Conservation (phyloP, 2,113 vertebrate genomes). For the Gymnorhina tibicen region DNA sequence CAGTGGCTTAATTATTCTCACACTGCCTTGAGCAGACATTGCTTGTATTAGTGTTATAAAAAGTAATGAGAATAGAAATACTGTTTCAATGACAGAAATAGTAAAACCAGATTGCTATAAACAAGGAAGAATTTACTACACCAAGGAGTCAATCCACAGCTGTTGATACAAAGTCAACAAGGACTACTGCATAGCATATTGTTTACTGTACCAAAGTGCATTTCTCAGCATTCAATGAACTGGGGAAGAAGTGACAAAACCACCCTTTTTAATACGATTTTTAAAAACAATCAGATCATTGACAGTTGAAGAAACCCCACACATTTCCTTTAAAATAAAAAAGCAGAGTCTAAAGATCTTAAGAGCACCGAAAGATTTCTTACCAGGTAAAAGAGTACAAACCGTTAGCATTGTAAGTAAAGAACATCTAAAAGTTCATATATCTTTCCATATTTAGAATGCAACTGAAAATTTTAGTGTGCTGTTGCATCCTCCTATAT, state of each 20-base stretch:
- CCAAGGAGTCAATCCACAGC: neutral
- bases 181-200: slow-evolving; percentile 24
- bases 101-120: neutral
- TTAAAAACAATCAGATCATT: neutral
- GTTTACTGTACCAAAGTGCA: slow-evolving; percentile 34
- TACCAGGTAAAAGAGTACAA: neutral
- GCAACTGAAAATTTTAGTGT: neutral
- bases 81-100: neutral
- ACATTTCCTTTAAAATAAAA: neutral
- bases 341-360: slow-evolving; percentile 1
- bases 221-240: slow-evolving; percentile 18
- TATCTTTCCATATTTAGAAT: neutral
- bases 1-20: slow-evolving; percentile 4
- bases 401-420: neutral
- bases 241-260: neutral
- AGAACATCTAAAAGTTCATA: neutral
- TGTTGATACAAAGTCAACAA: neutral
- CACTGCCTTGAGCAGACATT: neutral
- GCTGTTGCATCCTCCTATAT: neutral
- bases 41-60: neutral
- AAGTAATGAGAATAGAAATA: neutral
- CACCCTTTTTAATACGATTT: neutral
- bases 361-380: slow-evolving; percentile 43
- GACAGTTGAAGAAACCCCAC: neutral
- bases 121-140: slow-evolving; percentile 8